Percentiles rank a stretch among this genome's conserved stretches.
Evolutionary conservation across 2,113 vertebrate species (phyloP).

Genomic region (Eulemur rufifrons): DNA sequence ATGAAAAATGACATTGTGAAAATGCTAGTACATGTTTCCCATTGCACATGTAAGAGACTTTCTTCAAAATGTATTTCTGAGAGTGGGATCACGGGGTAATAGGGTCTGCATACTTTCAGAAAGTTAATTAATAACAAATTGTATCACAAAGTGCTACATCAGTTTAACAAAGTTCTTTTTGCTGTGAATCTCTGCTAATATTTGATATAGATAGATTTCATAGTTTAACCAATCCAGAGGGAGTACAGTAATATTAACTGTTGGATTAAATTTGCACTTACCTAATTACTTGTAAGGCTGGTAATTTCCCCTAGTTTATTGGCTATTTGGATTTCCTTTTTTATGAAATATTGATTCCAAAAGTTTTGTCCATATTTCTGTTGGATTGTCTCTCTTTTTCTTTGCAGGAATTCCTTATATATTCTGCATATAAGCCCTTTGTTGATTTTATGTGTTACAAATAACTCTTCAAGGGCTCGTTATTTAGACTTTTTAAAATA

Average conservation of each 20-base stretch:
- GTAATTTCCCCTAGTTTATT: background rate
- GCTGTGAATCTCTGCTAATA: background rate
- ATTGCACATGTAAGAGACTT: background rate
- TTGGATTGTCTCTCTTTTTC: too few relatives aligned
- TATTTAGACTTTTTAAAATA: background rate
- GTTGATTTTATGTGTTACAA: background rate
- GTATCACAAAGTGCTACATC: background rate
- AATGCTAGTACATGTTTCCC: background rate
- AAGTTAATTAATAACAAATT: background rate
- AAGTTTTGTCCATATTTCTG: background rate
- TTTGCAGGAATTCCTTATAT: background rate
- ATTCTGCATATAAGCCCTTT: background rate
- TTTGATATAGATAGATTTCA: background rate
- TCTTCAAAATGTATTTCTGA: background rate
- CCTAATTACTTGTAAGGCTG: background rate
- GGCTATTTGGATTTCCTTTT: background rate
- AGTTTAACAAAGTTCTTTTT: background rate
- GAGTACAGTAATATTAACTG: background rate
- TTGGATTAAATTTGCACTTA: background rate
- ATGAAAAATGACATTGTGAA: background rate
- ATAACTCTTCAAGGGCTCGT: too few relatives aligned
- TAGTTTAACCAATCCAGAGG: background rate
- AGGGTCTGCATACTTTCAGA: background rate
- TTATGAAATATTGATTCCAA: background rate
- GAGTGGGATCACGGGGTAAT: background rate